A percentile compares a stretch with the other conserved stretches of the same genome.
Evolutionary conservation across 1,140 invertebrate species (phyloP).

Genomic region (Patella vulgata): DNA sequence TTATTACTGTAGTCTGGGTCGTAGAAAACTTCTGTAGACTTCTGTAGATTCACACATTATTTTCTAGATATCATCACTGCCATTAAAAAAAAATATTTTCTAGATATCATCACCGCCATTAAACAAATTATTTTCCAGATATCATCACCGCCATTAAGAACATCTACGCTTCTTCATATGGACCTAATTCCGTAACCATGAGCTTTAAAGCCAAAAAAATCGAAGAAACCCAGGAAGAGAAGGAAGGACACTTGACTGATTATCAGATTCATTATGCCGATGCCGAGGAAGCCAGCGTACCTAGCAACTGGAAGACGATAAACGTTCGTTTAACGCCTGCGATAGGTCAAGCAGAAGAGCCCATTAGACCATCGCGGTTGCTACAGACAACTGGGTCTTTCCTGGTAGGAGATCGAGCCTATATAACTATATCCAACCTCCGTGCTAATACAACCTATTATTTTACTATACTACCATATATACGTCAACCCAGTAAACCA

Average conservation of each 20-base stretch:
- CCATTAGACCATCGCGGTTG: conserved; percentile 7
- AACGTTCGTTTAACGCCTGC: conserved; percentile 8
- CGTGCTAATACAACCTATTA: conserved; percentile 34
- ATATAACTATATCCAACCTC: conserved; percentile 31
- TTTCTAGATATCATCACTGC: too few relatives aligned
- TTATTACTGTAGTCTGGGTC: too few relatives aligned
- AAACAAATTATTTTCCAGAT: conserved; percentile 17
- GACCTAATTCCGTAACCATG: conserved; percentile 24
- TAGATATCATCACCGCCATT: background rate
- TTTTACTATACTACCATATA: conserved; percentile 21
- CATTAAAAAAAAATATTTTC: background rate
- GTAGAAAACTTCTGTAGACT: too few relatives aligned
- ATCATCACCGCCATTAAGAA: conserved; percentile 9
- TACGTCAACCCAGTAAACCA: background rate
- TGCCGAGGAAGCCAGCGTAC: background rate
- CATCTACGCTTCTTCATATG: conserved; percentile 33
- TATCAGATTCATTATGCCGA: background rate
- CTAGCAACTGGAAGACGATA: conserved; percentile 11
- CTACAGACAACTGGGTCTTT: conserved; percentile 19
- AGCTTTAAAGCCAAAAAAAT: conserved; percentile 26
- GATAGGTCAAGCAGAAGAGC: conserved; percentile 11
- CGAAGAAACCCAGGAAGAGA: too few relatives aligned
- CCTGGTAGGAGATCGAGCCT: conserved; percentile 22
- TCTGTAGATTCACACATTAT: too few relatives aligned
- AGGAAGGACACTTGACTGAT: too few relatives aligned